Evolutionary conservation across 2,888 invertebrate species (phyloP), one percentile per base, ranked within the genome.

Genomic region (Petrolisthes manimaculis): DNA sequence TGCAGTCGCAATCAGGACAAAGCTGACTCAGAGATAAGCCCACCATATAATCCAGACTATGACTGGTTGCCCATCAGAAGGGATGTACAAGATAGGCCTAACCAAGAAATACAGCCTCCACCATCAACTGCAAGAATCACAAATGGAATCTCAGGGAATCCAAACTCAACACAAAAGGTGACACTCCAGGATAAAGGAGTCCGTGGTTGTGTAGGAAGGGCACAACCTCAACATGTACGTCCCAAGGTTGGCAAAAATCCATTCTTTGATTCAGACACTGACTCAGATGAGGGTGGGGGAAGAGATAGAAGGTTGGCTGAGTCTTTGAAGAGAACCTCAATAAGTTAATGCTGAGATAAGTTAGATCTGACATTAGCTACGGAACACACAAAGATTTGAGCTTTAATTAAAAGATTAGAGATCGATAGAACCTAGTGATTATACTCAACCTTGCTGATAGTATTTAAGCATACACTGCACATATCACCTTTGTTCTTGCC

Each of bases 31-130:
- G 74, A 67, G 4, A 71, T 51, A 6, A 75, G 67, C 71, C 71
- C 74, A 5, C 88, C 88, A 24, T 88, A 75, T 21, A 83, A 88
- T 56, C 87, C 87, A 4, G 79, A 77, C 56, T 88, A 88, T 81
- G 88, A 87, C 8, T 87, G 87, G 87, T 71, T 84, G 79, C 79
- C 87, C 54, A 71, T 9, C 74, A 86, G 12, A 56, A 37, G 12
- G 24, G 37, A 53, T 56, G 14, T 24, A 14, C 14, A 12, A 5
- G 21, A 9, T 9, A 4, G 53, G 24, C 84, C 37, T 4, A 4
- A 84, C n/a, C 8, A 18, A 54, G 69, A 74, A 83, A 53, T 5
- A 14, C 21, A 9, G 14, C n/a, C 51, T 18, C 51, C 61, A 21
- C 69, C 54, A 3, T 53, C 37, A 4, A 21, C 83, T 12, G 21